These are phyloP conservation scores for Diorhabda sublineata DNA, from an alignment of 1,140 invertebrate species.

Conservation along the genomic window DNA sequence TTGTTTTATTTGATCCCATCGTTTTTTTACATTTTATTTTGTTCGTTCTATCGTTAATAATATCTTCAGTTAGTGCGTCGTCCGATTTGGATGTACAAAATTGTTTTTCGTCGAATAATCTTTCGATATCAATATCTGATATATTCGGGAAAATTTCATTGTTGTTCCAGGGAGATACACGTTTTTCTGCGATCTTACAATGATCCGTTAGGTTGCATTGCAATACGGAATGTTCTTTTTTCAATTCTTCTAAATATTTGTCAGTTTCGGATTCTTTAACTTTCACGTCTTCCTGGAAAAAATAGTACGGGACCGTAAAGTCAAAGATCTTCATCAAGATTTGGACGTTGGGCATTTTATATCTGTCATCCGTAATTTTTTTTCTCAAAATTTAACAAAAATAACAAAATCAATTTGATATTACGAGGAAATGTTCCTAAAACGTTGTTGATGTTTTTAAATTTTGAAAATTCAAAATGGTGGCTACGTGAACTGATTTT, in stretches of 20 bases:
- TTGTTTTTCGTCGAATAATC: conserved; percentile 30
- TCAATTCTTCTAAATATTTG: conserved; percentile 29
- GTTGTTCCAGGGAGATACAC: conserved; percentile 12
- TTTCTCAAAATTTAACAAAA: background rate
- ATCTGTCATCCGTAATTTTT: background rate
- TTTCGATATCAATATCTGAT: conserved; percentile 32
- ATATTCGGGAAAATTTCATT: conserved; percentile 28
- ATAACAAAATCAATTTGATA: background rate
- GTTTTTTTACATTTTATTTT: conserved; percentile 15
- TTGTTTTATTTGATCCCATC: conserved; percentile 31
- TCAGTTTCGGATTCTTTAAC: conserved; percentile 27
- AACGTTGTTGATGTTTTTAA: background rate
- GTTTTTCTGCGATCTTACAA: conserved; percentile 30
- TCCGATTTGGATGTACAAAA: too few species aligned
- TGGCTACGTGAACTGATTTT: background rate
- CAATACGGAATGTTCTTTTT: conserved; percentile 19
- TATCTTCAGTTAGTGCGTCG: too few species aligned
- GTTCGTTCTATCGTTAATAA: too few species aligned
- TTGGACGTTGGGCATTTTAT: background rate
- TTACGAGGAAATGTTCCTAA: background rate
- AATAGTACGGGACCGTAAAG: background rate
- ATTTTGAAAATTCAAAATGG: too few species aligned
- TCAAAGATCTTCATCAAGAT: too few species aligned
- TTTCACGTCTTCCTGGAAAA: conserved; percentile 15
- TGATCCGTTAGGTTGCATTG: conserved; percentile 26